Percentiles rank a stretch among this genome's conserved stretches.
Evolutionary conservation across 2,888 invertebrate species (phyloP).

Genomic region (Stegana nigrithorax): DNA sequence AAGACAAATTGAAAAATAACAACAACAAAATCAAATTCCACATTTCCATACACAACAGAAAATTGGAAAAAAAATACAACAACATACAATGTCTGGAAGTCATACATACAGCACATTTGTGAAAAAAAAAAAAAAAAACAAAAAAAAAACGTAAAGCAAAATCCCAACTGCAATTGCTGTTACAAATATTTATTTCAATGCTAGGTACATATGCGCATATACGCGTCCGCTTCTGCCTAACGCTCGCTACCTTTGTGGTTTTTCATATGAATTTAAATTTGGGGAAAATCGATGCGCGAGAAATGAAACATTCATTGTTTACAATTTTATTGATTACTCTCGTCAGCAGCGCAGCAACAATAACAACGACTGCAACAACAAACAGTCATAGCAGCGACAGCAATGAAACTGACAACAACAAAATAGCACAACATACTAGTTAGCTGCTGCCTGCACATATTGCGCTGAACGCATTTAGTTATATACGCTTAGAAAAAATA

Average conservation of each 20-base stretch:
- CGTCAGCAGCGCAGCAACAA: slow-evolving; percentile 13
- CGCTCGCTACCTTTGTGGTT: too few species aligned
- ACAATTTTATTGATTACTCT: slow-evolving; percentile 53
- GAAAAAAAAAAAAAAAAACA: slow-evolving; percentile 28
- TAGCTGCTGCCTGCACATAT: too few species aligned
- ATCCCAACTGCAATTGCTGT: too few species aligned
- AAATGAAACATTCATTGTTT: slow-evolving; percentile 48
- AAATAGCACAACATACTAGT: too few species aligned
- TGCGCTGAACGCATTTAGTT: slow-evolving; percentile 12
- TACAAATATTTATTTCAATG: too few species aligned
- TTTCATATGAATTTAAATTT: slow-evolving; percentile 10
- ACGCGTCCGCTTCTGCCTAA: too few species aligned
- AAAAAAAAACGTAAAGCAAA: neutral
- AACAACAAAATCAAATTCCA: slow-evolving; percentile 39
- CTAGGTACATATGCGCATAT: too few species aligned
- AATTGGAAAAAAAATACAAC: slow-evolving; percentile 34
- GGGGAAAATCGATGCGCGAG: slow-evolving; percentile 54
- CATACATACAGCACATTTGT: too few species aligned
- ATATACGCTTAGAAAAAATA: slow-evolving; percentile 16
- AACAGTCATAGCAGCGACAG: slow-evolving; percentile 58
- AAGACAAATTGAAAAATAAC: too few species aligned
- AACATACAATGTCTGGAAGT: too few species aligned
- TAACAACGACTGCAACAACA: slow-evolving; percentile 53
- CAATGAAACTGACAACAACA: slow-evolving; percentile 14
- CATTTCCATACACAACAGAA: slow-evolving; percentile 34